Conservation (phyloP, 2,888 invertebrate species). For the Dascillus cervinus region DNA sequence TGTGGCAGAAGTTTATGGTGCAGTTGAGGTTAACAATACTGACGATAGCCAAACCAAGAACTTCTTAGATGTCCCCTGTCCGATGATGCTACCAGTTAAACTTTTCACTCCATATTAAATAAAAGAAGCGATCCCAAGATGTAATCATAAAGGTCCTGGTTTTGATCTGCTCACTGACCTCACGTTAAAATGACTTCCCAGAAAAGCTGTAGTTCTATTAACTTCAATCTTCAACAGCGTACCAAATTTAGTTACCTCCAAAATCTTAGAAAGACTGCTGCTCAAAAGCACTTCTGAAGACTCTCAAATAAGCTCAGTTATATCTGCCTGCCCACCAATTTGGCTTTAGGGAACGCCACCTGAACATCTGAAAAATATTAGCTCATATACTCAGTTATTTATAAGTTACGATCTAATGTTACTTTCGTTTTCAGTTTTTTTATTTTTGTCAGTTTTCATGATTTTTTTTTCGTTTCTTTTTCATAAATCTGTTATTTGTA, state of each 20-base stretch:
- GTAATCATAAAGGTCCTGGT: conserved; percentile 4
- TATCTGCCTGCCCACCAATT: conserved; percentile 5
- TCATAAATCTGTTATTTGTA: too few species aligned
- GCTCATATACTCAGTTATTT: too few species aligned
- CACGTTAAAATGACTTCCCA: conserved; percentile 1
- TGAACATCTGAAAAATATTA: too few species aligned
- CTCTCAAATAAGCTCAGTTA: background rate
- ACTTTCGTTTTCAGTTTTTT: too few species aligned
- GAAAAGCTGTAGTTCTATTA: conserved; percentile 1
- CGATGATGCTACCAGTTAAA: conserved; percentile 6
- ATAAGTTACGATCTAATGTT: too few species aligned
- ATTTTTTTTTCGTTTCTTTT: too few species aligned
- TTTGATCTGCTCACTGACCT: conserved; percentile 1
- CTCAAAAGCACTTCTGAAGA: conserved; percentile 4
- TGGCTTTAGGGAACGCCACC: conserved; percentile 6
- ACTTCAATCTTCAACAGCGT: conserved; percentile 1
- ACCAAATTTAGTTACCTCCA: conserved; percentile 3
- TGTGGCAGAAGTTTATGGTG: conserved; percentile 1
- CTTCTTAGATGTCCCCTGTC: conserved; percentile 3
- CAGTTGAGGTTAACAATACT: conserved; percentile 1
- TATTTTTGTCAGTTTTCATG: too few species aligned
- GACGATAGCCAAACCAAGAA: conserved; percentile 2
- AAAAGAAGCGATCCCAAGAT: conserved; percentile 2
- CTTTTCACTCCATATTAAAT: conserved; percentile 5
- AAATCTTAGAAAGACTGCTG: conserved; percentile 4